phyloP scores from a whole-genome alignment of 2,113 vertebrate species.

The Hippocampus abdominalis region DNA sequence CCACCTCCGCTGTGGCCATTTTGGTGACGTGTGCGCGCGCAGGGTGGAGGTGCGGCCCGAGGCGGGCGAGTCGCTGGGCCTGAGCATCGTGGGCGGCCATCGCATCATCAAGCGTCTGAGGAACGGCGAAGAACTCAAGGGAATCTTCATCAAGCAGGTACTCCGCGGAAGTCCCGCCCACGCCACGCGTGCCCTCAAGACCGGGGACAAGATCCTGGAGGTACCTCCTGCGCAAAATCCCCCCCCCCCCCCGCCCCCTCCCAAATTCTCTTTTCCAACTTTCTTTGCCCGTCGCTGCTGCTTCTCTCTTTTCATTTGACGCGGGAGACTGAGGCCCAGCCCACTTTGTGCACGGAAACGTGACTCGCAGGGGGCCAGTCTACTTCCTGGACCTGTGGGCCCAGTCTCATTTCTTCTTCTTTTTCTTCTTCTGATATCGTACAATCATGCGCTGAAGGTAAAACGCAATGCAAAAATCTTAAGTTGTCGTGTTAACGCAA shows the following conservation, averaged over 20 bases:
- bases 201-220: constrained; percentile 97
- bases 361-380: too few species aligned
- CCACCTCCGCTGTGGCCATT: background rate
- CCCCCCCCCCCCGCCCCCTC: too few species aligned
- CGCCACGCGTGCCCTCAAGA: constrained; percentile 81
- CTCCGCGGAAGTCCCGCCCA: constrained; percentile 86
- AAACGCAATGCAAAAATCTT: too few species aligned
- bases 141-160: constrained; percentile 98
- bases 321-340: too few species aligned
- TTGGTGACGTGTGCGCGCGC: background rate
- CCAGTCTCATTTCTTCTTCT: too few species aligned
- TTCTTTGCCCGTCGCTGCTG: background rate
- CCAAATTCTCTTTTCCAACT: background rate
- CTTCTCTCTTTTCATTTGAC: background rate
- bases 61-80: constrained; percentile 83
- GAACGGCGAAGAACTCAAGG: constrained; percentile 95
- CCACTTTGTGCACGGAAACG: too few species aligned
- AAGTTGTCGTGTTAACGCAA: background rate
- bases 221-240: constrained; percentile 56
- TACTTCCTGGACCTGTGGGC: too few species aligned
- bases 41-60: constrained; percentile 90
- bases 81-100: constrained; percentile 96
- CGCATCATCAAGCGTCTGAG: constrained; percentile 90
- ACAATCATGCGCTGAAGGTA: too few species aligned
- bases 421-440: too few species aligned